phyloP scores from a whole-genome alignment of 2,888 invertebrate species.

The Hipparchia semele region DNA sequence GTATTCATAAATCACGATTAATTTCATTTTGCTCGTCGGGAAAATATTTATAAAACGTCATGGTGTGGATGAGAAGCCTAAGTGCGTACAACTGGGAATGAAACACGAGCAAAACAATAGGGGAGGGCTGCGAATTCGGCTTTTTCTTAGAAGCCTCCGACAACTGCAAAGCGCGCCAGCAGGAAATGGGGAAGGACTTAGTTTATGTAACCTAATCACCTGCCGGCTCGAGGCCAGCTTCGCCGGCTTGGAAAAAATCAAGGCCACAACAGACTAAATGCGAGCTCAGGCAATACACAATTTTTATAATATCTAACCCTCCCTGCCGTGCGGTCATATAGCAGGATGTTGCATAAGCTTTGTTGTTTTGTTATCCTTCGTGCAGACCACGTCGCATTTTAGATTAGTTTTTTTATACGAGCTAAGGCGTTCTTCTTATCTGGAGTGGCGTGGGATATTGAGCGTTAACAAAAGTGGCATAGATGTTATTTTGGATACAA shows the following conservation, averaged over 20 bases:
- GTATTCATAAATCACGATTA: not conserved
- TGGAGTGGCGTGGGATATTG: conserved; percentile 55
- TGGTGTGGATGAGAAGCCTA: conserved; percentile 53
- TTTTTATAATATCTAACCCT: conserved; percentile 65
- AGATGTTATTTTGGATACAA: conserved; percentile 42
- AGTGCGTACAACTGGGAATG: conserved; percentile 62
- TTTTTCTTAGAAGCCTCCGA: conserved; percentile 76
- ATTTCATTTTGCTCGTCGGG: not conserved
- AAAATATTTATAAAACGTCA: not conserved
- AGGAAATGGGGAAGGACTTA: conserved; percentile 80
- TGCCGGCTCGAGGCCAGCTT: conserved; percentile 74
- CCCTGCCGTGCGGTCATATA: conserved; percentile 57
- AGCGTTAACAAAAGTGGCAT: conserved; percentile 54
- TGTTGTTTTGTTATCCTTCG: conserved; percentile 77
- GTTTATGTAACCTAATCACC: conserved; percentile 83
- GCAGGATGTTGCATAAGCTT: conserved; percentile 82
- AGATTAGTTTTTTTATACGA: conserved; percentile 75
- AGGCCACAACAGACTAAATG: conserved; percentile 71
- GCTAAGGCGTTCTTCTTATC: conserved; percentile 53
- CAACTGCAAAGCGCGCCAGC: conserved; percentile 78
- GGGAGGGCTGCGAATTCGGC: conserved; percentile 69
- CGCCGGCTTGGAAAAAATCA: conserved; percentile 74
- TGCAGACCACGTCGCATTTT: conserved; percentile 73
- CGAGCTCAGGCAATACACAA: conserved; percentile 65
- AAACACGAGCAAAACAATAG: conserved; percentile 70